Base-by-base conservation (phyloP, 2,888 invertebrate genomes). In the Pyralis farinalis region DNA sequence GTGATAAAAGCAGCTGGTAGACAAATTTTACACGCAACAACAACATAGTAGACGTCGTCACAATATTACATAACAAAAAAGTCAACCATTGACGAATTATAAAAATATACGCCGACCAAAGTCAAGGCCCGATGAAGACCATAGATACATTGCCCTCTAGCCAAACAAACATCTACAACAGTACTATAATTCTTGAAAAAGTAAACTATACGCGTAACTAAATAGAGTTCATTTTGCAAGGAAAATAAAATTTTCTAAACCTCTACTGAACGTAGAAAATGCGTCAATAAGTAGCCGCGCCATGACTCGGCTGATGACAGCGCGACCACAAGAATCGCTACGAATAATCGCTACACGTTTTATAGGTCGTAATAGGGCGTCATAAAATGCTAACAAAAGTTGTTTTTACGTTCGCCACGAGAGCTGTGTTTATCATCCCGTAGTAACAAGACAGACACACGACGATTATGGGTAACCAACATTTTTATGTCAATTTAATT, bases 341-440 rank as follows among this genome's bases (percentile, higher is more conserved):
- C 77, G 74, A 80, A 86, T 86, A 85, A 85, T 84, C 82, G 78
- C 76, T 81, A 82, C 82, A 82, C 73, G 77, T 83, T 87, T 88
- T 87, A 88, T 87, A 75, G 87, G 75, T 85, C 86, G 80, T 88
- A 88, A 87, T 88, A 86, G 37, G 86, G 84, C 85, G 84, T 83
- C 84, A 80, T 88, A 87, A 88, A 88, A 85, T 83, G 71, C 82
- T 83, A 85, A 87, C 87, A 87, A 87, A 86, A 85, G 77, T 82
- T 82, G 72, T 82, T 86, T 83, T 88, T 83, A 87, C 76, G 81
- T 79, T 78, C 78, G 71, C 79, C 82, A 84, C 83, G 81, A 84
- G 83, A 83, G 73, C 63, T 65, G 70, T 75, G 77, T 86, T 80
- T 83, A 84, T 85, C 81, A 80, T 83, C 68, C 71, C 65, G 70